Conservation (phyloP, 2,797 vertebrate genomes). For the Poliocrania exsul region DNA sequence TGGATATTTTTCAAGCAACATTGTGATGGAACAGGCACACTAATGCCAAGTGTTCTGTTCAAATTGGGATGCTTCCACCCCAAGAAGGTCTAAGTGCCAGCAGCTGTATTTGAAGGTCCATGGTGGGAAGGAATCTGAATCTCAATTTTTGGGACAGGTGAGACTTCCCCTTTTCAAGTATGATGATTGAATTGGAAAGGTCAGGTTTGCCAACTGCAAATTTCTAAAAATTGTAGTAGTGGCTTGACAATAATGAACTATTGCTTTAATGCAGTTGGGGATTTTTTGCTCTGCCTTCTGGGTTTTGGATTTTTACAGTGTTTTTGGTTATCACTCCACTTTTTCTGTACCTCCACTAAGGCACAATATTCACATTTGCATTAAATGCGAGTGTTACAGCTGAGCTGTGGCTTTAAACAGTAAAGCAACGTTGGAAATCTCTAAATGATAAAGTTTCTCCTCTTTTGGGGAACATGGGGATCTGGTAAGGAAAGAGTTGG, state of each 20-base stretch:
- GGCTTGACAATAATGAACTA: neutral
- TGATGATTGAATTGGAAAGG: neutral
- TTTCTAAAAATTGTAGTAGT: neutral
- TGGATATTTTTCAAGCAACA: neutral
- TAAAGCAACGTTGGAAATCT: neutral
- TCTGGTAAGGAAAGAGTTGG: neutral
- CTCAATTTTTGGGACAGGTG: neutral
- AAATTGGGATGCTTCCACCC: neutral
- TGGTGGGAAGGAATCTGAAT: neutral
- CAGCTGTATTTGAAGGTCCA: neutral
- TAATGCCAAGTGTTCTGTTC: neutral
- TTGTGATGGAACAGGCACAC: neutral
- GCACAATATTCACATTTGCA: neutral
- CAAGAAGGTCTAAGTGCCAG: neutral
- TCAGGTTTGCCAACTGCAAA: neutral
- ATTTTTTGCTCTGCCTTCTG: neutral
- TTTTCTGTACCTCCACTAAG: neutral
- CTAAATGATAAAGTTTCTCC: neutral
- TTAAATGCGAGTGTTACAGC: neutral
- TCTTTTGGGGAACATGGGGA: neutral
- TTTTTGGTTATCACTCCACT: neutral
- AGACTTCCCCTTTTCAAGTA: neutral
- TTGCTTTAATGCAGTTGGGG: neutral
- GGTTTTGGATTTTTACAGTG: neutral
- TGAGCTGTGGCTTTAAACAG: neutral